Conservation (phyloP, 2,113 vertebrate genomes). For the Geococcyx californianus region DNA sequence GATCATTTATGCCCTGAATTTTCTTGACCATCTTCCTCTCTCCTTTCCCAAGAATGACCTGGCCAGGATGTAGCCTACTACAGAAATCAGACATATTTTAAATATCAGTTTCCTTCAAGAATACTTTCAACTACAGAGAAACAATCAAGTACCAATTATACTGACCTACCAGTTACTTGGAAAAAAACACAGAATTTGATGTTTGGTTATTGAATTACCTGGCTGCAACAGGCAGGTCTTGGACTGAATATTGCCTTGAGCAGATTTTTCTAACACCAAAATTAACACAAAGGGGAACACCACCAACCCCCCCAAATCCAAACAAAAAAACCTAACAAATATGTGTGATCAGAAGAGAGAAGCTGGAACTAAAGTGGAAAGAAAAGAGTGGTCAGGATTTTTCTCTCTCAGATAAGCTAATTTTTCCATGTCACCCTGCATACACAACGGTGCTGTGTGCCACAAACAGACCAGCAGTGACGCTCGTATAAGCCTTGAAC, state of each 20-base stretch:
- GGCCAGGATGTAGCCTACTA: not conserved
- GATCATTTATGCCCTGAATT: not conserved
- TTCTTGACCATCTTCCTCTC: not conserved
- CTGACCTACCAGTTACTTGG: not conserved
- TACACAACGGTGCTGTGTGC: not conserved
- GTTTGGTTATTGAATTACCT: not conserved
- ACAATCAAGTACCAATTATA: not conserved
- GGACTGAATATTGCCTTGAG: not conserved
- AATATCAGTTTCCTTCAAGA: not conserved
- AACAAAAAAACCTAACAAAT: not conserved
- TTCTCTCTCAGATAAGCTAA: not conserved
- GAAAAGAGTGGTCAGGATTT: not conserved
- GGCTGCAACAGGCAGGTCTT: not conserved
- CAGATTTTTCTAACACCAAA: not conserved
- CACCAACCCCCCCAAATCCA: no score
- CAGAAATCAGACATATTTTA: not conserved
- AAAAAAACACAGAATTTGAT: not conserved
- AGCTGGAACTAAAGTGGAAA: not conserved
- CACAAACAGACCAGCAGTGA: not conserved
- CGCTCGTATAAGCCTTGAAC: not conserved
- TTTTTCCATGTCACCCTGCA: not conserved
- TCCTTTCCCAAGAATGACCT: not conserved
- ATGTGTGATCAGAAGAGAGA: not conserved
- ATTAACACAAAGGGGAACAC: not conserved
- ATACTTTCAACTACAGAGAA: conserved; percentile 5